Evolutionary conservation across 1,140 invertebrate genomes (phyloP), one percentile per base, ranked within the genome.

Genomic region (Drosophila elegans): DNA sequence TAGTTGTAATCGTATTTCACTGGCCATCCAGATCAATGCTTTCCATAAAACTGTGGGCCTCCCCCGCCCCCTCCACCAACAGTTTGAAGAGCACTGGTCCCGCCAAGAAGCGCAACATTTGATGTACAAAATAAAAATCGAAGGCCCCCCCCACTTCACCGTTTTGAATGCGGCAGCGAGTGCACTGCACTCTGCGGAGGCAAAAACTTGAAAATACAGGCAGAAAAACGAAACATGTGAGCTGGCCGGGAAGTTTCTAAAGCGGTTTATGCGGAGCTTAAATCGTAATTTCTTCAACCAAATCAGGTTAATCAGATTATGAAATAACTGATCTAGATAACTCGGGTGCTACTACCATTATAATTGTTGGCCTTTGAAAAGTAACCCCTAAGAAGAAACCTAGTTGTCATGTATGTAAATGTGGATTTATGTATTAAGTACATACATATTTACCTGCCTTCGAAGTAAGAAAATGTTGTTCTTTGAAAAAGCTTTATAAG

Each of bases 151-250:
- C 62, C 56, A 67, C 39, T 60, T 38, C 45, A 60, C 56, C 27
- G 61, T 56, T 48, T 38, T 6, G 25, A 32, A 51, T 51, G 48
- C 59, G 34, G 54, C 53, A 21, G 12, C 12, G 67, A 52, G 68
- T 46, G 68, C 69, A 74, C 51, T 64, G 72, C 71, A 63, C 72
- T 74, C 72, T 73, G 54, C 21, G 69, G 69, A 72, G 66, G 68
- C 63, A 67, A 55, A 72, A 59, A 51, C 57, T 55, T 63, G 49
- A 13, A 49, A 36, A 21, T 16, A 21, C 49, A 52, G 49, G 21
- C 49, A 21, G 32, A 52, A 34, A 52, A 29, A 34, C 32, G 9
- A 53, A 67, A 67, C 61, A 67, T 67, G 63, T 52, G 61, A n/a
- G 34, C 39, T 16, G 12, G n/a, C 3, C 52, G 51, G 29, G 36